A percentile compares a stretch with the other conserved stretches of the same genome.
Conservation (phyloP, 2,888 invertebrate species). For the Heliconius erato region DNA sequence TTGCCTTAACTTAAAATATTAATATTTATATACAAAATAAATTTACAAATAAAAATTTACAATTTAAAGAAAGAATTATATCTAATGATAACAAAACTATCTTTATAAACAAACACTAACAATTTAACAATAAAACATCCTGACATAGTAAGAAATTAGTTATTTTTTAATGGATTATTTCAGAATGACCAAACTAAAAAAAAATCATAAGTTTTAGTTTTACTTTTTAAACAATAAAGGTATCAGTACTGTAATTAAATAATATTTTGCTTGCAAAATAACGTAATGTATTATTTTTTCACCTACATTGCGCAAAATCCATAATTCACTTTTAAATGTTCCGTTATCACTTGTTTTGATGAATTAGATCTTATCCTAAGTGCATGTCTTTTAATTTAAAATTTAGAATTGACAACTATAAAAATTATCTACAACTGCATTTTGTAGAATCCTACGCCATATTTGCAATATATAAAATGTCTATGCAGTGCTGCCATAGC, state of each 20-base stretch:
- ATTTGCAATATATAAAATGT: conserved; percentile 65
- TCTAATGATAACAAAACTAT: conserved; percentile 12
- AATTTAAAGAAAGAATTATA: background rate
- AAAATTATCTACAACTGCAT: conserved; percentile 78
- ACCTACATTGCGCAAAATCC: conserved; percentile 82
- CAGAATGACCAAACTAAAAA: conserved; percentile 58
- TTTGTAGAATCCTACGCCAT: conserved; percentile 82
- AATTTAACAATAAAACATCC: conserved; percentile 56
- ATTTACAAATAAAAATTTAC: background rate
- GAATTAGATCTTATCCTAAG: conserved; percentile 64
- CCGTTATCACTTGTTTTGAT: conserved; percentile 65
- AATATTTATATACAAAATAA: background rate
- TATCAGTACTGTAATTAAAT: conserved; percentile 55
- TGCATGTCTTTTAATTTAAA: conserved; percentile 74
- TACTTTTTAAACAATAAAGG: conserved; percentile 54
- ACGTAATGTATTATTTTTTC: conserved; percentile 54
- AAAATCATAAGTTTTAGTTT: conserved; percentile 59
- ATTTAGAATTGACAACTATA: conserved; percentile 76
- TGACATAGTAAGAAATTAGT: conserved; percentile 64
- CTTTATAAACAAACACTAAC: conserved; percentile 23
- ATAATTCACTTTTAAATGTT: conserved; percentile 75
- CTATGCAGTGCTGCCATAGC: conserved; percentile 59
- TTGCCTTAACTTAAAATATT: background rate
- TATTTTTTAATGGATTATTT: conserved; percentile 46
- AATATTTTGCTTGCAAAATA: conserved; percentile 63